A percentile compares a stretch with the other conserved stretches of the same genome.
phyloP scores from a whole-genome alignment of 1,140 invertebrate species.

The Brachionus calyciflorus region DNA sequence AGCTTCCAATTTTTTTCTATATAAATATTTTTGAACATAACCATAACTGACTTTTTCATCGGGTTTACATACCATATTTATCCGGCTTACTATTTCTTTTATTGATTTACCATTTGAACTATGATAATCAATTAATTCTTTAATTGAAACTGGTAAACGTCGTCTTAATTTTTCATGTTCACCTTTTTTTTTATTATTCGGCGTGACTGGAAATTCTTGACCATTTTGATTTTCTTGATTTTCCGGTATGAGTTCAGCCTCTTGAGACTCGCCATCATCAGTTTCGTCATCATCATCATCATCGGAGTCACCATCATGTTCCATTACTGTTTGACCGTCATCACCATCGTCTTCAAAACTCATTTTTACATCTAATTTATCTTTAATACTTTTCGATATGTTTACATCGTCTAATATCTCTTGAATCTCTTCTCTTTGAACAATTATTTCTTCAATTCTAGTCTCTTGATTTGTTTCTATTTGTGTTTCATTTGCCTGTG shows the following conservation, averaged over 20 bases:
- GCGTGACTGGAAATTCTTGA: background rate
- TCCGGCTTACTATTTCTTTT: slow-evolving; percentile 41
- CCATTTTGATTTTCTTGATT: background rate
- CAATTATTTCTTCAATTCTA: background rate
- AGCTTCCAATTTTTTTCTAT: slow-evolving; percentile 39
- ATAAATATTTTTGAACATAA: slow-evolving; percentile 45
- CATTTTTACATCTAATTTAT: slow-evolving; percentile 30
- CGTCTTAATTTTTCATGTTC: slow-evolving; percentile 46
- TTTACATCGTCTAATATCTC: slow-evolving; percentile 2
- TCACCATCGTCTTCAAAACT: slow-evolving; percentile 2
- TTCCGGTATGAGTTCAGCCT: background rate
- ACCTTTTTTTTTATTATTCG: background rate
- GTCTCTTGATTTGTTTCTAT: background rate
- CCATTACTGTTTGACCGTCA: background rate
- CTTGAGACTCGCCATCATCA: background rate
- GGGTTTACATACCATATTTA: slow-evolving; percentile 38
- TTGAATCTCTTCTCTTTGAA: slow-evolving; percentile 35
- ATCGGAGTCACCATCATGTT: background rate
- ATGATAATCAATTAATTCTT: slow-evolving; percentile 43
- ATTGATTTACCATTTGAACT: slow-evolving; percentile 42
- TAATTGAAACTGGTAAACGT: slow-evolving; percentile 23
- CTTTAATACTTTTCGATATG: slow-evolving; percentile 20
- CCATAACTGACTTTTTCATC: slow-evolving; percentile 43
- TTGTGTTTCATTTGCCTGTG: background rate
- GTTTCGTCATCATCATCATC: background rate